Conservation (phyloP, 2,888 invertebrate genomes). For the Entomobrya proxima region DNA sequence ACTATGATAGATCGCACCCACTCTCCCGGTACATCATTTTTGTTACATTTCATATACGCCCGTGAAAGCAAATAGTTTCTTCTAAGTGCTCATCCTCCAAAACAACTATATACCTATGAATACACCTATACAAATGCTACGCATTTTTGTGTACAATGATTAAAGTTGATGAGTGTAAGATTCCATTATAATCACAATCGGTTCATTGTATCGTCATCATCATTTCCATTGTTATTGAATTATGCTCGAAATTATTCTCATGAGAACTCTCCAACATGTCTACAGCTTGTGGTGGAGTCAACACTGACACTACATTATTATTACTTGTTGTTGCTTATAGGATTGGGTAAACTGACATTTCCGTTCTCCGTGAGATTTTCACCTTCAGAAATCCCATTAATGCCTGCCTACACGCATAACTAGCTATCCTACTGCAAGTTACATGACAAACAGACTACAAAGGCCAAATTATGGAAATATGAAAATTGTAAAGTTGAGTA, state of each 20-base stretch:
- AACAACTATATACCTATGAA: background rate
- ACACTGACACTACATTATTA: constrained; percentile 7
- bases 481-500: background rate
- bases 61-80: background rate
- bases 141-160: background rate
- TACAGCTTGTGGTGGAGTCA: background rate
- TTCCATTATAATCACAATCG: constrained; percentile 40
- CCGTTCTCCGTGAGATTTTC: constrained; percentile 66
- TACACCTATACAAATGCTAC: background rate
- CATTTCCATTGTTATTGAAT: constrained; percentile 42
- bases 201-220: constrained; percentile 33
- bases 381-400: constrained; percentile 59
- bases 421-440: background rate
- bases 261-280: constrained; percentile 31
- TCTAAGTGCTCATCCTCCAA: background rate
- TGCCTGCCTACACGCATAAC: constrained; percentile 18
- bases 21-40: too few relatives aligned
- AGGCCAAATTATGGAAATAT: constrained; percentile 39
- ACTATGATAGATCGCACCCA: too few relatives aligned
- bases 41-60: background rate
- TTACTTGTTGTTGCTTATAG: constrained; percentile 18
- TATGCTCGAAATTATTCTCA: constrained; percentile 17
- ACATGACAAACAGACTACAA: background rate
- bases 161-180: background rate
- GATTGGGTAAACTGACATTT: constrained; percentile 62